Percentiles rank a stretch among this genome's conserved stretches.
Conservation (phyloP, 2,888 invertebrate species). For the Erebia palarica region DNA sequence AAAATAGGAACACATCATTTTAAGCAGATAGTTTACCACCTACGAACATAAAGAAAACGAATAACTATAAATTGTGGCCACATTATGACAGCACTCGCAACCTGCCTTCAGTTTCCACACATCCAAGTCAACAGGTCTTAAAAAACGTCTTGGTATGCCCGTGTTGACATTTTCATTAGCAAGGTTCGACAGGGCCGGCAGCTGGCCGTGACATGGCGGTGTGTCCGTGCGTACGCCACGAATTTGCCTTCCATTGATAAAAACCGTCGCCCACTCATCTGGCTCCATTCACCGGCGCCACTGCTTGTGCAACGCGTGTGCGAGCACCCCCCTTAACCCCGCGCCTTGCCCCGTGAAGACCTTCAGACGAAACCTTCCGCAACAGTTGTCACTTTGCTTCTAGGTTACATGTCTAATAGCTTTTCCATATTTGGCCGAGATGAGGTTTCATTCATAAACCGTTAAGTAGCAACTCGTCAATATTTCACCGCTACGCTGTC, state of each 20-base stretch:
- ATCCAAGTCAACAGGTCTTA: slow-evolving; percentile 26
- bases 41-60: slow-evolving; percentile 9
- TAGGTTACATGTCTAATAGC: slow-evolving; percentile 40
- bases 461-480: slow-evolving; percentile 34
- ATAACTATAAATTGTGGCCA: slow-evolving; percentile 13
- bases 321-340: slow-evolving; percentile 51
- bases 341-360: slow-evolving; percentile 49
- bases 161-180: slow-evolving; percentile 73
- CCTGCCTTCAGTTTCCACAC: slow-evolving; percentile 32
- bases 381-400: slow-evolving; percentile 47
- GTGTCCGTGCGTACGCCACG: slow-evolving; percentile 70
- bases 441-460: slow-evolving; percentile 42
- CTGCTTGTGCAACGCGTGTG: slow-evolving; percentile 71
- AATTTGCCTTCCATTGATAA: slow-evolving; percentile 81
- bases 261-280: slow-evolving; percentile 72
- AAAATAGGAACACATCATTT: background rate
- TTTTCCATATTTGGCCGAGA: slow-evolving; percentile 39
- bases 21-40: background rate
- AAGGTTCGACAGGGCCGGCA: slow-evolving; percentile 53
- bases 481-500: slow-evolving; percentile 18
- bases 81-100: slow-evolving; percentile 19
- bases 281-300: slow-evolving; percentile 77
- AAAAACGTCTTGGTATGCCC: slow-evolving; percentile 30
- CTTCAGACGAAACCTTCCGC: slow-evolving; percentile 65
- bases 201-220: slow-evolving; percentile 69